A percentile compares a stretch with the other conserved stretches of the same genome.
Evolutionary conservation across 1,140 invertebrate species (phyloP).

Genomic region (Cyphomyrmex costatus): DNA sequence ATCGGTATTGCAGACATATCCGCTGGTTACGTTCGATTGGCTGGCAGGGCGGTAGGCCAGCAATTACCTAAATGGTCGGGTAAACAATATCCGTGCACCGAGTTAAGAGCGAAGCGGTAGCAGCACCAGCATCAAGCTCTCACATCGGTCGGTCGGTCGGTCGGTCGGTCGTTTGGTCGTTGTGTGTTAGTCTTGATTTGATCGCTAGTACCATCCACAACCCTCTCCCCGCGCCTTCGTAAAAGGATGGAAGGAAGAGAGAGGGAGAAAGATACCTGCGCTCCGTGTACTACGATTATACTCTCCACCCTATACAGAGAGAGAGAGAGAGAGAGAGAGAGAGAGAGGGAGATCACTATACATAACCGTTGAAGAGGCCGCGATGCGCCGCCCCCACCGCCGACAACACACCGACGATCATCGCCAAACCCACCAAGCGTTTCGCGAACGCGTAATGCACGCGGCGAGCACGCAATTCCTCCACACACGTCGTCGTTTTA

Average conservation of each 20-base stretch:
- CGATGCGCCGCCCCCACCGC: conserved; percentile 57
- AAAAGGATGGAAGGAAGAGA: background rate
- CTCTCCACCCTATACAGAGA: conserved; percentile 44
- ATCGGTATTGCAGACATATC: conserved; percentile 82
- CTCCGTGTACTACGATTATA: conserved; percentile 69
- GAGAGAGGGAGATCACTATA: conserved; percentile 66
- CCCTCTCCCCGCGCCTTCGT: background rate
- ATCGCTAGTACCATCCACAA: conserved; percentile 32
- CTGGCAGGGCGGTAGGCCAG: conserved; percentile 84
- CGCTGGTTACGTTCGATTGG: conserved; percentile 83
- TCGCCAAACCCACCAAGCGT: conserved; percentile 65
- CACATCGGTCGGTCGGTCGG: conserved; percentile 50
- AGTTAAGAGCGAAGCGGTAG: conserved; percentile 82
- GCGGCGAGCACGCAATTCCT: conserved; percentile 63
- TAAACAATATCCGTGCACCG: conserved; percentile 86
- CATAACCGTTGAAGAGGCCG: conserved; percentile 55
- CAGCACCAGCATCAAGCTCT: conserved; percentile 40
- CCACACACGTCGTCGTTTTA: conserved; percentile 64
- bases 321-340: conserved; percentile 31
- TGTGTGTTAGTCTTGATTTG: conserved; percentile 49
- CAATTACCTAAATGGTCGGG: conserved; percentile 87
- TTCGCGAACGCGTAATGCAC: conserved; percentile 68
- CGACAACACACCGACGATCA: conserved; percentile 64
- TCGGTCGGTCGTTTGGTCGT: conserved; percentile 49
- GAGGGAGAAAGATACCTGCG: conserved; percentile 38